A percentile compares a stretch with the other conserved stretches of the same genome.
These are phyloP conservation scores for Bedellia somnulentella DNA, from an alignment of 2,888 invertebrate species.

Conservation along the genomic window DNA sequence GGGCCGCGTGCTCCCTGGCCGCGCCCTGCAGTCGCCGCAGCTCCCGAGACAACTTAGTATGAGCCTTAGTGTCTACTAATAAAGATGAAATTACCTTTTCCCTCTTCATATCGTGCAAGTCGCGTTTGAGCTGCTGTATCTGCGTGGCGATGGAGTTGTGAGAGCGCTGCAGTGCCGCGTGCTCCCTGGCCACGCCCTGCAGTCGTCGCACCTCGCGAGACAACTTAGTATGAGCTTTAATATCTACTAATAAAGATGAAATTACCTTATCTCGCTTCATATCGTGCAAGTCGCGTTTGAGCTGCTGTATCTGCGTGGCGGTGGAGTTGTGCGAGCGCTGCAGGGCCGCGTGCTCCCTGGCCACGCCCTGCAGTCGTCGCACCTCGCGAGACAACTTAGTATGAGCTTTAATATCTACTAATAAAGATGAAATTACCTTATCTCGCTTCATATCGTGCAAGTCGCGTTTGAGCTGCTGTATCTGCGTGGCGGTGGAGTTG, in stretches of 20 bases:
- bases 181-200: constrained; percentile 86
- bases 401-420: too few relatives aligned
- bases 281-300: constrained; percentile 74
- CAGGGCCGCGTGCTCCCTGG: constrained; percentile 85
- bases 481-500: constrained; percentile 72
- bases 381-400: constrained; percentile 90
- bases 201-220: constrained; percentile 82
- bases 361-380: constrained; percentile 80
- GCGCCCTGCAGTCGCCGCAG: constrained; percentile 82
- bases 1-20: constrained; percentile 84
- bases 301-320: constrained; percentile 71
- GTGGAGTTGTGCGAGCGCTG: constrained; percentile 77
- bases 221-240: too few relatives aligned
- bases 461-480: constrained; percentile 72
- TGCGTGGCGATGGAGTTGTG: constrained; percentile 78
- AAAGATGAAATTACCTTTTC: constrained; percentile 75
- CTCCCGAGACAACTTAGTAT: constrained; percentile 90
- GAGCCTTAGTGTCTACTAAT: too few relatives aligned
- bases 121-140: constrained; percentile 69
- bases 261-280: constrained; percentile 81
- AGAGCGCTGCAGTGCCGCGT: constrained; percentile 79
- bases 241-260: too few relatives aligned
- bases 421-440: too few relatives aligned
- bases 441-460: constrained; percentile 80
- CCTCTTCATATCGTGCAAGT: constrained; percentile 80